Evolutionary conservation across 2,113 vertebrate genomes (phyloP).

Genomic region (Apteryx owenii): DNA sequence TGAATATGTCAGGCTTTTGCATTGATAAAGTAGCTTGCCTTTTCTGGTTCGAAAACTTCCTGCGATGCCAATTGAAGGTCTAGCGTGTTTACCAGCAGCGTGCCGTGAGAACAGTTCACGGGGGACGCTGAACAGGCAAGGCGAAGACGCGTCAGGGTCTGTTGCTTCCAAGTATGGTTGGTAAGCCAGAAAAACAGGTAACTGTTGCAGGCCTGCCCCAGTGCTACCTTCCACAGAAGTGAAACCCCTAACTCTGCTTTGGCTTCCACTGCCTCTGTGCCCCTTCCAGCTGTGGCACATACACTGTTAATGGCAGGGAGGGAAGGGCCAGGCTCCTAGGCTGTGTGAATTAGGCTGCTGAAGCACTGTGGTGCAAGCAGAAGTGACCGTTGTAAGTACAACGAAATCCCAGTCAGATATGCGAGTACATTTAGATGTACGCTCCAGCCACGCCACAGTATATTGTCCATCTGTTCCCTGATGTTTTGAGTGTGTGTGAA

Average conservation of each 20-base stretch:
- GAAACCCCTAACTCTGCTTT: neutral
- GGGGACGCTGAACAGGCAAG: neutral
- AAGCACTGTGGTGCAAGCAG: neutral
- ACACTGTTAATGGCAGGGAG: neutral
- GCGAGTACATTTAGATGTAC: neutral
- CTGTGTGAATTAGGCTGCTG: neutral
- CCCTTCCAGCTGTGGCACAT: neutral
- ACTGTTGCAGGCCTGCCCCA: neutral
- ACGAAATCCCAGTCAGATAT: neutral
- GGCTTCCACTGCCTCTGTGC: neutral
- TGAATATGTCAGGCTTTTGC: neutral
- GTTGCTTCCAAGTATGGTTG: neutral
- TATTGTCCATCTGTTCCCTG: neutral
- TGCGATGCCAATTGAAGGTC: neutral
- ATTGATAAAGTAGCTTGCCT: neutral
- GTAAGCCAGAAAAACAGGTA: neutral
- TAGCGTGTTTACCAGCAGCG: accelerated
- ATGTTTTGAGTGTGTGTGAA: neutral
- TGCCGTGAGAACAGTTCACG: neutral
- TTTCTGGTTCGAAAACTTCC: neutral
- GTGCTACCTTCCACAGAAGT: neutral
- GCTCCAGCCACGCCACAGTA: neutral
- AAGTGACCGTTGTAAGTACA: neutral
- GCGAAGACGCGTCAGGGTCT: accelerated
- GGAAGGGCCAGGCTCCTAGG: neutral